Evolutionary conservation across 2,888 invertebrate genomes (phyloP).

Genomic region (Drosophila incognita): DNA sequence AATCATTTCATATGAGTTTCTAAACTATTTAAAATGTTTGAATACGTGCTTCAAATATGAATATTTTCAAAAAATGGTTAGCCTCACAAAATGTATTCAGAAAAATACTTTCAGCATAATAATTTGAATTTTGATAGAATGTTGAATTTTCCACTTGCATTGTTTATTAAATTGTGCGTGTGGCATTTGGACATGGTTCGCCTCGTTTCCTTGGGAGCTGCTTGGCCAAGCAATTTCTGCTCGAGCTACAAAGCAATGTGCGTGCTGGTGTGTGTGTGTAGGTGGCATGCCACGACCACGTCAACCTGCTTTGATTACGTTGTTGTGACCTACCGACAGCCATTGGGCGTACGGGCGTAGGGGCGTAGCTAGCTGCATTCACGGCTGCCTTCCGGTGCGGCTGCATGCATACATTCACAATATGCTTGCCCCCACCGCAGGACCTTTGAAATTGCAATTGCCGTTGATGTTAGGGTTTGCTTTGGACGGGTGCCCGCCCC

Average conservation of each 20-base stretch:
- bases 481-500: conserved; percentile 18
- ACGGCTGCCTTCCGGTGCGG: conserved; percentile 5
- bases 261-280: neutral
- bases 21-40: neutral
- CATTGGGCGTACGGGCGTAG: conserved; percentile 19
- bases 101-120: neutral
- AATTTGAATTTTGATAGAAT: neutral
- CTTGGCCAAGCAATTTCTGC: neutral
- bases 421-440: conserved; percentile 22
- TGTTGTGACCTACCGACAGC: conserved; percentile 42
- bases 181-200: neutral
- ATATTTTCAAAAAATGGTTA: neutral
- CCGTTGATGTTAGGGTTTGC: conserved; percentile 36
- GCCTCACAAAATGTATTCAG: neutral
- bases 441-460: conserved; percentile 45
- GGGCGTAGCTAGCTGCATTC: conserved; percentile 16
- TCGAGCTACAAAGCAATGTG: neutral
- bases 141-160: neutral
- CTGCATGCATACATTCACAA: conserved; percentile 10
- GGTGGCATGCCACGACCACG: conserved; percentile 43
- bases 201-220: neutral
- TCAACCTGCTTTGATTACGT: conserved; percentile 60
- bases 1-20: neutral
- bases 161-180: neutral
- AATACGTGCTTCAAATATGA: neutral